These are phyloP conservation scores for Lacerta viridis DNA, from an alignment of 2,797 vertebrate species.

Conservation along the genomic window DNA sequence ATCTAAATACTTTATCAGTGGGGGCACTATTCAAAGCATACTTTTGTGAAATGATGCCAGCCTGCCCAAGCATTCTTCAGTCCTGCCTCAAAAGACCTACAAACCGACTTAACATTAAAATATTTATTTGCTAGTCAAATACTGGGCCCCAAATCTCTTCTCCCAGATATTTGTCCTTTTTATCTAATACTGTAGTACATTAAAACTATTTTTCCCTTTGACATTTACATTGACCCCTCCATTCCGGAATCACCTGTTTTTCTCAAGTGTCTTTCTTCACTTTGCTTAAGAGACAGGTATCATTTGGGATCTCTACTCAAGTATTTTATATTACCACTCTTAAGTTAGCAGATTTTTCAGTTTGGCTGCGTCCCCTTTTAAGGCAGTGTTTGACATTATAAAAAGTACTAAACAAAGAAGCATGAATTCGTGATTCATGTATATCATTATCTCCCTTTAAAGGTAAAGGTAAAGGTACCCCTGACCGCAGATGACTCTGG, in stretches of 20 bases:
- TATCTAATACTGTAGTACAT: neutral
- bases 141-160: neutral
- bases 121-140: slow-evolving; percentile 1
- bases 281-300: neutral
- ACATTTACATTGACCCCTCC: neutral
- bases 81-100: neutral
- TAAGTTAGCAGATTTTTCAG: neutral
- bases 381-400: neutral
- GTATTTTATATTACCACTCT: neutral
- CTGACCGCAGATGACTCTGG: too few relatives aligned
- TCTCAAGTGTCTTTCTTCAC: neutral
- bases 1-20: neutral
- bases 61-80: neutral
- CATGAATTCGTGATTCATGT: neutral
- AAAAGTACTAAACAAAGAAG: slow-evolving; percentile 1
- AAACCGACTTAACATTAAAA: neutral
- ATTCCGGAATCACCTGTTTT: neutral
- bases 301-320: neutral
- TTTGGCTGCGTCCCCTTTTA: neutral
- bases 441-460: too few relatives aligned
- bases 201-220: neutral
- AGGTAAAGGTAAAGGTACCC: too few relatives aligned
- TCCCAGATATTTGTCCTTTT: neutral
- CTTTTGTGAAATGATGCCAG: neutral
- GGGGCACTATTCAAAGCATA: neutral